Evolutionary conservation across 2,888 invertebrate species (phyloP), one percentile per base, ranked within the genome.

Genomic region (Agrotis ipsilon): DNA sequence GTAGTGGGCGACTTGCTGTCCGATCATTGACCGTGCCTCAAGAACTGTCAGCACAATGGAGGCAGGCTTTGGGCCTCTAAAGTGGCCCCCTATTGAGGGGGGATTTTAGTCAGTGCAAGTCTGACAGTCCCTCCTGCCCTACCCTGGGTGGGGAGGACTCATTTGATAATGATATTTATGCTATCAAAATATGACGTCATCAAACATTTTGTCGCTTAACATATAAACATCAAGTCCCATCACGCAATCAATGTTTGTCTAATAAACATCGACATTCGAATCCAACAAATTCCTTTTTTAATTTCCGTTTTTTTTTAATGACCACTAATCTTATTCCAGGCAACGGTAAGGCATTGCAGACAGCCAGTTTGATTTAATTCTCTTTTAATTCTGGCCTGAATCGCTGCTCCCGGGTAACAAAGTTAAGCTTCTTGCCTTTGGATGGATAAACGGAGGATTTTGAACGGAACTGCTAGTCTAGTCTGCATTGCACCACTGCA

Each of bases 391-490:
- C 85, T 61, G 66, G 66, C 75, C 77, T 78, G 78, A 83, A 81
- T 79, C 82, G 69, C 70, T 78, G 84, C 75, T 78, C 75, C 67
- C 55, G 64, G 68, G 68, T 85, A 83, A 86, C 86, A 80, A 79
- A 83, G 86, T 86, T 87, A 86, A 87, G 86, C 86, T 84, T 80
- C 84, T 87, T 83, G 78, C 80, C 72, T 83, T 67, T 51, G 63
- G 81, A 78, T 71, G 86, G 86, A 86, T 87, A 79, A 85, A 71
- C 80, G 58, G 55, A 63, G 80, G 84, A 81, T 87, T 27, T 86
- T 81, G 75, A 65, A 66, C 74, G 60, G n/a, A 75, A 71, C 72
- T 70, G 54, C 61, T 51, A 39, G 49, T 73, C 68, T 67, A 72
- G 74, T 63, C 84, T 78, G 86, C 83, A 86, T 64, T 86, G 86